phyloP scores from a whole-genome alignment of 2,113 vertebrate species.

The Chloropsis cyanopogon region DNA sequence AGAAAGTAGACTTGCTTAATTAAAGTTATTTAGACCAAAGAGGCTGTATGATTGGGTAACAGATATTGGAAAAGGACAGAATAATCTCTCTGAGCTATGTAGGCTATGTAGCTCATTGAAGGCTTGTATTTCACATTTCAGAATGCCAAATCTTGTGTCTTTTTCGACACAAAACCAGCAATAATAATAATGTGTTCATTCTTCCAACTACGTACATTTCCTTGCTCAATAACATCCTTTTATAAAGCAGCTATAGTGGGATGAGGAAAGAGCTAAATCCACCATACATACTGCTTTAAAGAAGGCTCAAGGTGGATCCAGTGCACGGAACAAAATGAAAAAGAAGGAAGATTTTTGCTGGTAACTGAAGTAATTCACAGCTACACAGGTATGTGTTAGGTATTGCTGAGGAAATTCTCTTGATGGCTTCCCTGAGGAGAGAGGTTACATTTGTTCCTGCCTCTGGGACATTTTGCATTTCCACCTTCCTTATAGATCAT shows the following conservation, averaged over 20 bases:
- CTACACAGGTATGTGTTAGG: neutral
- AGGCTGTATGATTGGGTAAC: constrained; percentile 60
- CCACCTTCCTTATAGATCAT: neutral
- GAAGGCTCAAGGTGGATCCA: neutral
- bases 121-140: constrained; percentile 35
- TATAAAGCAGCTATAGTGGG: neutral
- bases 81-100: constrained; percentile 50
- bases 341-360: neutral
- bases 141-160: constrained; percentile 17
- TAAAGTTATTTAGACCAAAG: constrained; percentile 75
- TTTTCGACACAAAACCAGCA: constrained; percentile 7
- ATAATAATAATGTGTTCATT: neutral
- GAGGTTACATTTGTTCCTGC: neutral
- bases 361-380: neutral
- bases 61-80: constrained; percentile 50
- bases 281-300: neutral
- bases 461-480: neutral
- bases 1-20: constrained; percentile 75
- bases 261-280: neutral
- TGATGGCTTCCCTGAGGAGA: neutral
- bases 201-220: neutral
- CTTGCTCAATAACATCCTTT: constrained; percentile 13
- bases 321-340: neutral
- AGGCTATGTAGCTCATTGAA: neutral
- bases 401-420: neutral